Conservation (phyloP, 2,888 invertebrate genomes). For the Calliopum simillimum region DNA sequence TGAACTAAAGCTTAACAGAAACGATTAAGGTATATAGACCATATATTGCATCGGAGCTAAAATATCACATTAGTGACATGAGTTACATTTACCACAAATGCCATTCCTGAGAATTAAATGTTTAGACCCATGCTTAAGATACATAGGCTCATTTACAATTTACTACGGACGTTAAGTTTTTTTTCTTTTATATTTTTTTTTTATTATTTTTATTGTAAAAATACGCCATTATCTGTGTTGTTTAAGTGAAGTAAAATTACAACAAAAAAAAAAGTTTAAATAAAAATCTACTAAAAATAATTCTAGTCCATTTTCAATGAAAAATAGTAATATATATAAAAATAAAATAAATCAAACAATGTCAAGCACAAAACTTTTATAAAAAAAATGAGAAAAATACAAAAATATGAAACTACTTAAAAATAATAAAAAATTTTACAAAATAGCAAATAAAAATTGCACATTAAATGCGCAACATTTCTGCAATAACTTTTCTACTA, state of each 20-base stretch:
- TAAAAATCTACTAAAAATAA: conserved; percentile 37
- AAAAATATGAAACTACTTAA: conserved; percentile 31
- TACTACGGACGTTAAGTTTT: neutral
- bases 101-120: no score
- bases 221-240: conserved; percentile 22
- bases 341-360: conserved; percentile 30
- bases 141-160: conserved; percentile 5
- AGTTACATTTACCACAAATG: no score
- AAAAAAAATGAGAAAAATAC: conserved; percentile 31
- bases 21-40: no score
- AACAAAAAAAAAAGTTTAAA: conserved; percentile 4
- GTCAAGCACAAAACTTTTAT: conserved; percentile 44
- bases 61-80: no score
- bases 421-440: conserved; percentile 29
- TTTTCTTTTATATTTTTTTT: conserved; percentile 1
- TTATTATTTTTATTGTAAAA: neutral
- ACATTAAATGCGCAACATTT: conserved; percentile 30
- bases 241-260: conserved; percentile 1
- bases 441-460: conserved; percentile 39
- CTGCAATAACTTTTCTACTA: conserved; percentile 10
- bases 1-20: no score
- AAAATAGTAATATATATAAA: conserved; percentile 38
- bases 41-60: no score
- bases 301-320: conserved; percentile 49
- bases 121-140: no score